Base-by-base conservation (phyloP, 2,797 vertebrate genomes). In the Peromyscus attwateri region DNA sequence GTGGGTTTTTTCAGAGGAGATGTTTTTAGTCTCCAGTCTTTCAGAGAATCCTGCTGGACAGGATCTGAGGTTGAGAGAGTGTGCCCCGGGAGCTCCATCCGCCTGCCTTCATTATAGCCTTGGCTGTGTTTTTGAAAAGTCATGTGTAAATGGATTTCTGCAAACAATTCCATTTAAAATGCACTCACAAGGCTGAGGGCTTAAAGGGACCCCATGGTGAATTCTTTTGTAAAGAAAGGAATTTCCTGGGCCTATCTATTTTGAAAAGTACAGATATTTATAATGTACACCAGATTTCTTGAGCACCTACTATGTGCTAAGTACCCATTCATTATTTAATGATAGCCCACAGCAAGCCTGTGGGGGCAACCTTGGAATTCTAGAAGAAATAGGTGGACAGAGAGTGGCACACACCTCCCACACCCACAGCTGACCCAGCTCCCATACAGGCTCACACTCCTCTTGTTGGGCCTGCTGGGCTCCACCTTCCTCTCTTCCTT, bases 1-100 rank as follows among this genome's bases (percentile, higher is more conserved):
- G 96, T 87, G 91, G 94, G 89, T 91, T 95, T 97, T 97, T 92
- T 83, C 43, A 95, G 91, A 96, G 95, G 95, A 95, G 96, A 96
- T 87, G 96, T 87, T 92, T 97, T 97, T 77, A 94, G 96, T 89
- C 89, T 96, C 76, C 70, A 80, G 71, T 87, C 87, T 97, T 97
- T 97, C 79, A 97, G 97, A 97, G 96, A 95, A 90, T 91, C 97
- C 96, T 97, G 97, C 97, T 96, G 96, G 94, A 97, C 91, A 89
- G 91, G 96, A 97, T 97, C 97, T 97, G 97, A 96, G 93, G 62
- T 83, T 81, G 62, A 97, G 97, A 91, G 75, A 77, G 80, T 95
- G 92, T 95, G 97, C 97, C 97, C 91, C 4, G 94, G 95, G 97
- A 97, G 96, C 83, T 94, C 83, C 90, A 91, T 31, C 77, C 0